Evolutionary conservation across 2,797 vertebrate genomes (phyloP).

Genomic region (Luscinia megarhynchos): DNA sequence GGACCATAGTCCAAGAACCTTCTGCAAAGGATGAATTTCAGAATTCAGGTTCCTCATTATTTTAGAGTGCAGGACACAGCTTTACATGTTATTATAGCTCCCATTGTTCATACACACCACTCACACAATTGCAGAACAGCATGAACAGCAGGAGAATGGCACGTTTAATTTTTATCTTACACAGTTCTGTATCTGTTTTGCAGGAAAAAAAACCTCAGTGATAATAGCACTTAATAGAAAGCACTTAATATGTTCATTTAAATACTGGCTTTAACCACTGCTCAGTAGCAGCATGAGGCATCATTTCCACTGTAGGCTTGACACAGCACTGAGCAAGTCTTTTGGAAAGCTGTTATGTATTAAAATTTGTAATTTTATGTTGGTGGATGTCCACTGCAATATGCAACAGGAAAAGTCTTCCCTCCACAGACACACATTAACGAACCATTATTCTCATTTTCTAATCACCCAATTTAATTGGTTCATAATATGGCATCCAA

Average conservation of each 20-base stretch:
- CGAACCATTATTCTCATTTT: constrained; percentile 35
- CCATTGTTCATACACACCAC: background rate
- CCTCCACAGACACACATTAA: constrained; percentile 3
- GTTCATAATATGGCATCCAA: background rate
- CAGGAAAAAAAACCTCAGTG: background rate
- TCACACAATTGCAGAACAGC: background rate
- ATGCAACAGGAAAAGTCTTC: background rate
- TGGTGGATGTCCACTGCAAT: background rate
- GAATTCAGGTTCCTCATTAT: background rate
- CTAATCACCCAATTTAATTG: background rate
- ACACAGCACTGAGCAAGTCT: background rate
- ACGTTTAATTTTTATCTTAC: background rate
- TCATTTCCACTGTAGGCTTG: constrained; percentile 48
- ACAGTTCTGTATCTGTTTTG: background rate
- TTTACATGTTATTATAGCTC: background rate
- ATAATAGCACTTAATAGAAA: background rate
- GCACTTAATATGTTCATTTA: constrained; percentile 6
- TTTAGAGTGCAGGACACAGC: background rate
- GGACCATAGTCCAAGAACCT: background rate
- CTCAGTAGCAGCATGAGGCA: constrained; percentile 51
- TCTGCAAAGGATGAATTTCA: background rate
- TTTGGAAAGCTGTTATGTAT: constrained; percentile 30
- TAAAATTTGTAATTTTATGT: background rate
- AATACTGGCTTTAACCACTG: constrained; percentile 49
- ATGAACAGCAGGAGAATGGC: background rate